phyloP scores from a whole-genome alignment of 1,140 invertebrate species.

The Drosophila jambulina region DNA sequence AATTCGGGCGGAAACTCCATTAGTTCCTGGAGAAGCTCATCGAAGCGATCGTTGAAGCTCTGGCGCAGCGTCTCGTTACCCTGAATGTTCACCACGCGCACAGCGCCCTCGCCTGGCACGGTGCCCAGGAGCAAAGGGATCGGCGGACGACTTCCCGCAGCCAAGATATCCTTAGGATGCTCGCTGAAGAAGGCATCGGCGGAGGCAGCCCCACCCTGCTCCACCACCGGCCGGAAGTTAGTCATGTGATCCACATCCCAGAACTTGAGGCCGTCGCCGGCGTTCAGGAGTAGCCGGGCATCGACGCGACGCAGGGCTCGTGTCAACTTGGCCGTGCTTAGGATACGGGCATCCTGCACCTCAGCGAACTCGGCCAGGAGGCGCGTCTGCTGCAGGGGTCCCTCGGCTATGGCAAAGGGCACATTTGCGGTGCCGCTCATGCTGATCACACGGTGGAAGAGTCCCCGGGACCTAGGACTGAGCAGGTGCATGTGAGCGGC shows the following conservation, averaged over 20 bases:
- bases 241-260: conserved; percentile 85
- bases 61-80: conserved; percentile 66
- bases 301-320: conserved; percentile 82
- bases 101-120: conserved; percentile 85
- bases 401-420: conserved; percentile 87
- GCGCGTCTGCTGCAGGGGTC: conserved; percentile 84
- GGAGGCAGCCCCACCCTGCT: conserved; percentile 33
- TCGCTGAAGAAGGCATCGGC: conserved; percentile 79
- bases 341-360: conserved; percentile 44
- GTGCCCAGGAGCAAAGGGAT: conserved; percentile 85
- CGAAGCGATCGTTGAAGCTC: conserved; percentile 77
- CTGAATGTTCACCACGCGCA: conserved; percentile 81
- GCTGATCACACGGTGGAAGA: conserved; percentile 86
- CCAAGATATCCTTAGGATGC: conserved; percentile 78
- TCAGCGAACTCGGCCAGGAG: conserved; percentile 56
- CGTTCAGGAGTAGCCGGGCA: conserved; percentile 69
- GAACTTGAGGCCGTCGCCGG: conserved; percentile 76
- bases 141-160: conserved; percentile 65
- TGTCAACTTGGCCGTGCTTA: conserved; percentile 63
- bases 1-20: conserved; percentile 67
- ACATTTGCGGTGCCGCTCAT: conserved; percentile 88
- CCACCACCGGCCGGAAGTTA: conserved; percentile 85
- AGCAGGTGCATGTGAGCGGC: conserved; percentile 85
- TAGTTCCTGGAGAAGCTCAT: conserved; percentile 64
- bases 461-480: conserved; percentile 81